Evolutionary conservation across 1,140 invertebrate genomes (phyloP), one percentile per base, ranked within the genome.

Genomic region (Periplaneta americana): DNA sequence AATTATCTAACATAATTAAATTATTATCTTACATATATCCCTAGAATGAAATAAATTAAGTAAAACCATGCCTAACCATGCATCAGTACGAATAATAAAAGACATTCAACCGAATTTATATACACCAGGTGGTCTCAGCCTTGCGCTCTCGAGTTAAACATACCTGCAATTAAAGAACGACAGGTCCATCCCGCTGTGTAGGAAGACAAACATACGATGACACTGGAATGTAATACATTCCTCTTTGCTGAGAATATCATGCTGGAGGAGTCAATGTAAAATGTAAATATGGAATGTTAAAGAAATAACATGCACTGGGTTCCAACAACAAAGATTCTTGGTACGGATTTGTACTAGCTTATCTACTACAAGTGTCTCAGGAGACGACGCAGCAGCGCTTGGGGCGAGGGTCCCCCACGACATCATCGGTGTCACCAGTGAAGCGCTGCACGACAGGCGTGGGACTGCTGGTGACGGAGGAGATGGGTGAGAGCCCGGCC

Each of bases 361-460:
- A 66, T 28, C 48, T 66, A 66, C 48, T 66, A 0, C 22, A 66
- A 66, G 28, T 9, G 11, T 0, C 48, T 79, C 87, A 89, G 88
- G 81, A 85, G 35, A 91, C 80, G 48, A 88, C 84, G 84, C 93
- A 94, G 86, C 93, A 94, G 81, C 90, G 89, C 87, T 92, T 92
- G 75, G 92, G 90, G 82, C 90, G 90, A 74, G 90, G 88, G 86
- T 91, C 92, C 83, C 92, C 92, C 78, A 92, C 91, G 80, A 93
- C 89, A 83, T 93, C 92, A 74, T 91, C 91, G 4, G 92, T 93
- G 83, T 93, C 91, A 15, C 93, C 93, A 39, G 92, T 92, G 84
- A 93, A 94, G 82, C 92, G 89, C 79, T 90, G 88, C 83, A 92
- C 90, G 83, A 90, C 88, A 18, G 84, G 83, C 33, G 39, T 85